A percentile compares a stretch with the other conserved stretches of the same genome.
Evolutionary conservation across 2,113 vertebrate genomes (phyloP).

Genomic region (Thamnaconus septentrionalis): DNA sequence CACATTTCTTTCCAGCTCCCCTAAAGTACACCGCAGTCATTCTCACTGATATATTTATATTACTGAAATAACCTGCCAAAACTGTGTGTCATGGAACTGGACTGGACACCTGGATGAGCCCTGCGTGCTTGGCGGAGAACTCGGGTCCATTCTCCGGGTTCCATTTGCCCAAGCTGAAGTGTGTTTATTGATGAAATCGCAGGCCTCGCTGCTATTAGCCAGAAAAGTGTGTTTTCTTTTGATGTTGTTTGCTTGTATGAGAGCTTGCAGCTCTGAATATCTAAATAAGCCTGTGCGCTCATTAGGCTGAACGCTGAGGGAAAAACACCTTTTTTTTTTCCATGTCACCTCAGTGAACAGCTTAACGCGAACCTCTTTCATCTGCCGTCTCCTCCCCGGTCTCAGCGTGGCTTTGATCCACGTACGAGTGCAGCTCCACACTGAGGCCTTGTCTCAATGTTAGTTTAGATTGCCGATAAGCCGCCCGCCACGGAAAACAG

Average conservation of each 20-base stretch:
- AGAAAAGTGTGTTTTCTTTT: conserved; percentile 69
- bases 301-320: conserved; percentile 83
- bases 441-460: conserved; percentile 77
- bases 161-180: too few species aligned
- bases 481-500: conserved; percentile 22
- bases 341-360: conserved; percentile 83
- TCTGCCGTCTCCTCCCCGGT: conserved; percentile 74
- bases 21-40: too few species aligned
- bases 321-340: conserved; percentile 79
- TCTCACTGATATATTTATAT: too few species aligned
- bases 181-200: too few species aligned
- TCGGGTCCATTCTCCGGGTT: too few species aligned
- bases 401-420: conserved; percentile 83
- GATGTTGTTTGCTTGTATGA: conserved; percentile 61
- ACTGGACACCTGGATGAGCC: too few species aligned
- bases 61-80: too few species aligned
- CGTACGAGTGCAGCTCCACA: conserved; percentile 77
- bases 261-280: conserved; percentile 75
- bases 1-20: too few species aligned
- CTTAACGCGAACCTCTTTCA: conserved; percentile 85
- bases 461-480: conserved; percentile 79
- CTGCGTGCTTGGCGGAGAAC: too few species aligned
- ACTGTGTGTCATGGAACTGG: too few species aligned
- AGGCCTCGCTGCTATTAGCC: too few species aligned
- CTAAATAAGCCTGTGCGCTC: conserved; percentile 81